These are phyloP conservation scores for Heliconius nattereri DNA, from an alignment of 1,140 invertebrate genomes.

Conservation along the genomic window DNA sequence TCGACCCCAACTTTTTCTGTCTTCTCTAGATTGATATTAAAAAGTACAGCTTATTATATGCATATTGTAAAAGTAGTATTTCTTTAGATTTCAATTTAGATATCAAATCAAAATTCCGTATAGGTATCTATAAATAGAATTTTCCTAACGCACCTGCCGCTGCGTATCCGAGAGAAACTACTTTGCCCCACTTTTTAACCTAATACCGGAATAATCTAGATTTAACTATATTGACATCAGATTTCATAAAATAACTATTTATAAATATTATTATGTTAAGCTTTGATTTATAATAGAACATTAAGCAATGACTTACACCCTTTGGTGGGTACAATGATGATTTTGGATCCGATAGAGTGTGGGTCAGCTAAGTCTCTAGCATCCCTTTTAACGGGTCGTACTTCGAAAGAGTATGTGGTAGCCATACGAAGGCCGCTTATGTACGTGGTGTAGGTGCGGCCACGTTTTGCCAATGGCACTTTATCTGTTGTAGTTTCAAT, in stretches of 20 bases:
- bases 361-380: conserved; percentile 70
- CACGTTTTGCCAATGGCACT: conserved; percentile 46
- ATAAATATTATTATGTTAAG: too few relatives aligned
- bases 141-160: background rate
- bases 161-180: conserved; percentile 21
- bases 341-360: conserved; percentile 76
- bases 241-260: background rate
- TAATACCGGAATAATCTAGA: conserved; percentile 14
- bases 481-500: conserved; percentile 53
- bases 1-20: too few relatives aligned
- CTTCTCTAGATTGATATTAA: background rate
- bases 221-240: background rate
- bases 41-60: background rate
- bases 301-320: conserved; percentile 85
- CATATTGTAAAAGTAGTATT: background rate
- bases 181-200: conserved; percentile 21
- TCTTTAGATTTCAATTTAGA: background rate
- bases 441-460: conserved; percentile 79
- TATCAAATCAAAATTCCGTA: conserved; percentile 20
- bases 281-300: too few relatives aligned
- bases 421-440: conserved; percentile 87
- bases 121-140: conserved; percentile 1
- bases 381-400: conserved; percentile 81
- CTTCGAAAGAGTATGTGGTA: conserved; percentile 89
- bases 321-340: conserved; percentile 88